phyloP scores from a whole-genome alignment of 2,797 vertebrate species.

The Scomberomorus guttatus region DNA sequence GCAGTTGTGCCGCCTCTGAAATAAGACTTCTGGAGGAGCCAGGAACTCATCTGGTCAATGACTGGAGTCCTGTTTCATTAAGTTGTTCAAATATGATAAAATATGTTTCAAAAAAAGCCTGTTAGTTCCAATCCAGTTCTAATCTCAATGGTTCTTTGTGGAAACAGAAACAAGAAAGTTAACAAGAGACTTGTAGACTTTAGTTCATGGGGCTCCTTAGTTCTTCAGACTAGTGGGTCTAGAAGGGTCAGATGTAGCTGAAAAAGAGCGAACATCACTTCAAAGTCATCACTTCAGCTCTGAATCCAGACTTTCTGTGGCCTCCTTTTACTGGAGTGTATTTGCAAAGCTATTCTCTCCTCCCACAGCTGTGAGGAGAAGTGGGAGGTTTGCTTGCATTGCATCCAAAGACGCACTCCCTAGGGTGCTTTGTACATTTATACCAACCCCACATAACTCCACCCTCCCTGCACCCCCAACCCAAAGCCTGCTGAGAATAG shows the following conservation, averaged over 20 bases:
- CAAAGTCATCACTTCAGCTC: neutral
- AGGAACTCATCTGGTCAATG: too few relatives aligned
- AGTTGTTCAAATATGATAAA: too few relatives aligned
- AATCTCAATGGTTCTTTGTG: too few relatives aligned
- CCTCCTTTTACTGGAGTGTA: neutral
- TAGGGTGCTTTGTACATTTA: constrained; percentile 4
- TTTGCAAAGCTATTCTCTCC: neutral
- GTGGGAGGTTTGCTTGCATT: constrained; percentile 26
- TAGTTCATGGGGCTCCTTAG: neutral
- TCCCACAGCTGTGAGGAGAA: constrained; percentile 2
- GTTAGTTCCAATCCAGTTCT: too few relatives aligned
- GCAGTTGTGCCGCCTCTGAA: too few relatives aligned
- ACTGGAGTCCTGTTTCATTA: too few relatives aligned
- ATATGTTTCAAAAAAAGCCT: too few relatives aligned
- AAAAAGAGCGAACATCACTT: neutral
- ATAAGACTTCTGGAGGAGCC: too few relatives aligned
- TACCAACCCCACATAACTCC: constrained; percentile 9
- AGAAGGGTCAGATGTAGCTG: neutral
- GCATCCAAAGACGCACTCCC: constrained; percentile 31
- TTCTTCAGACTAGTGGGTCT: neutral
- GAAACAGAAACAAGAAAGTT: too few relatives aligned
- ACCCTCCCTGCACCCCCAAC: neutral
- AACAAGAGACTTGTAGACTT: too few relatives aligned
- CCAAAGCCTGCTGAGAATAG: constrained; percentile 42
- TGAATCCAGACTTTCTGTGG: constrained; percentile 5